phyloP scores from a whole-genome alignment of 2,888 invertebrate genomes.

The Villa cingulata region DNA sequence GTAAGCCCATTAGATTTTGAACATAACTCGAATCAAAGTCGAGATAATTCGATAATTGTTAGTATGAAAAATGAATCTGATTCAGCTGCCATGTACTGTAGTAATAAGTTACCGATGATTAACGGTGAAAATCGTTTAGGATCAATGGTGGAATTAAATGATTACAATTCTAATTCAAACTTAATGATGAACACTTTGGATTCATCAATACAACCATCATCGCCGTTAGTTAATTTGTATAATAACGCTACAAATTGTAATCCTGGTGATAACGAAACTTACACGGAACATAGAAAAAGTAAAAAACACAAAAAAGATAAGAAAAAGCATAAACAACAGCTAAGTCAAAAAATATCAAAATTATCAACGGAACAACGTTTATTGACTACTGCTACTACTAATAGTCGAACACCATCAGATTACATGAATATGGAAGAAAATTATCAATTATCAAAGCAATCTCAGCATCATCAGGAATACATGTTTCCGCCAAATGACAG shows the following conservation, averaged over 20 bases:
- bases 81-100: background rate
- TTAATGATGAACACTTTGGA: background rate
- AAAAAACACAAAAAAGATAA: conserved; percentile 15
- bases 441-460: background rate
- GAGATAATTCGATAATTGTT: background rate
- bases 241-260: background rate
- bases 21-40: conserved; percentile 5
- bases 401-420: background rate
- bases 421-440: background rate
- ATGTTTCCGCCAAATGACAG: conserved; percentile 15
- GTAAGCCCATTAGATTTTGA: conserved; percentile 6
- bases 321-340: conserved; percentile 7
- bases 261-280: background rate
- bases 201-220: background rate
- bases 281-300: conserved; percentile 11
- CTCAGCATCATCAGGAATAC: background rate
- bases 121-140: background rate
- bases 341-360: background rate
- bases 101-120: background rate
- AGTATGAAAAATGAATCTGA: background rate
- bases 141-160: conserved; percentile 26
- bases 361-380: background rate
- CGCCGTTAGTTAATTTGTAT: background rate
- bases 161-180: conserved; percentile 25
- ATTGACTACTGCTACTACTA: background rate